A percentile compares a stretch with the other conserved stretches of the same genome.
Evolutionary conservation across 2,113 vertebrate species (phyloP).

Genomic region (Pachyramphus minor): DNA sequence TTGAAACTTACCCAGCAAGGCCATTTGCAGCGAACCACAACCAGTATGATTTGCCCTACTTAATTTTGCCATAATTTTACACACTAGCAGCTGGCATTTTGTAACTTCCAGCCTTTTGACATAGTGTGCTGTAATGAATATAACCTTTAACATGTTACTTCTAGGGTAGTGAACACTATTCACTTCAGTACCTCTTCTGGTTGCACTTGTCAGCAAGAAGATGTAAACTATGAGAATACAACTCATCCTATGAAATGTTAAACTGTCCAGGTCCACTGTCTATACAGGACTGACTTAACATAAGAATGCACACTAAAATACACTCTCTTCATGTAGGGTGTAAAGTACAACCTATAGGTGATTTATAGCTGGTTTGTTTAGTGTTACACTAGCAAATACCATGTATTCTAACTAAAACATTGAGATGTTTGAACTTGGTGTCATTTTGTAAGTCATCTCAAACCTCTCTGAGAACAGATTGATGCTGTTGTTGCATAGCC

Average conservation of each 20-base stretch:
- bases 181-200: background rate
- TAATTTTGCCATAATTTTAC: slow-evolving; percentile 36
- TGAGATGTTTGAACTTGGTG: background rate
- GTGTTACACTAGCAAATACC: background rate
- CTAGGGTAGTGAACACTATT: background rate
- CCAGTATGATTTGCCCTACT: background rate
- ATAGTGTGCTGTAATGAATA: background rate
- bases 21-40: background rate
- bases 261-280: background rate
- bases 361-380: background rate
- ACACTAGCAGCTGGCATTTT: slow-evolving; percentile 12
- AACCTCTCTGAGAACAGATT: background rate
- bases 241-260: background rate
- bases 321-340: background rate
- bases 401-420: background rate
- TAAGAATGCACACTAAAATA: background rate
- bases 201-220: background rate
- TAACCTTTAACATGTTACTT: slow-evolving; percentile 50
- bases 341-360: background rate
- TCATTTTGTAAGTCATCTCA: background rate
- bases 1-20: background rate
- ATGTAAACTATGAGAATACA: background rate
- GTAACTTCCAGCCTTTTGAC: slow-evolving; percentile 18
- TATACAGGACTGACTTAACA: background rate
- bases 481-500: background rate